Conservation (phyloP, 2,797 vertebrate genomes). For the Pipistrellus kuhlii region DNA sequence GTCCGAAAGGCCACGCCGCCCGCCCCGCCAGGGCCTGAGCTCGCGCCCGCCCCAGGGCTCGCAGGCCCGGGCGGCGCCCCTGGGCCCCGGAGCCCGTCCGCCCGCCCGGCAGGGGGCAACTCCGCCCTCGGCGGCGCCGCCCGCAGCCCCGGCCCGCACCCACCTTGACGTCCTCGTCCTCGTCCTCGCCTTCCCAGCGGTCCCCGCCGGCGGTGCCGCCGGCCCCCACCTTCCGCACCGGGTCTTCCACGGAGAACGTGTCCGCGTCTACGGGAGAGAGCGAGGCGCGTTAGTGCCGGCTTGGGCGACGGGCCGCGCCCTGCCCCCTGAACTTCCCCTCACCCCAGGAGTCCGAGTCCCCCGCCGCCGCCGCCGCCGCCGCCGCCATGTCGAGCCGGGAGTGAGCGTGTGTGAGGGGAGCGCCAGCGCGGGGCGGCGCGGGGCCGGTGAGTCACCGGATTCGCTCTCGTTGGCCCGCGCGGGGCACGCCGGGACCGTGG, state of each 20-base stretch:
- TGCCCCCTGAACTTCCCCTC: slow-evolving; percentile 82
- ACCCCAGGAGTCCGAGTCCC: slow-evolving; percentile 94
- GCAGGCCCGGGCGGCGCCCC: slow-evolving; percentile 45
- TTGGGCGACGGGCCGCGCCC: not conserved
- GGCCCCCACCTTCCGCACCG: slow-evolving; percentile 85
- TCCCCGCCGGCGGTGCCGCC: slow-evolving; percentile 89
- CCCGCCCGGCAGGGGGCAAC: not conserved
- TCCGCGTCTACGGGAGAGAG: slow-evolving; percentile 91
- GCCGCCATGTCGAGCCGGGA: slow-evolving; percentile 82
- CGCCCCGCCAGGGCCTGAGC: not conserved
- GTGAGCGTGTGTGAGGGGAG: slow-evolving; percentile 61
- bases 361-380: slow-evolving; percentile 87
- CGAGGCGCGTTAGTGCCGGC: slow-evolving; percentile 47
- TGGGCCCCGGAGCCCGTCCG: not conserved
- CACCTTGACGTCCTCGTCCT: slow-evolving; percentile 96
- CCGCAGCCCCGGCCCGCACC: slow-evolving; percentile 34
- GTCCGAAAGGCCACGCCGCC: not conserved
- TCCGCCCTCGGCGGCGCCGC: not conserved
- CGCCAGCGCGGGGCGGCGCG: slow-evolving; percentile 27
- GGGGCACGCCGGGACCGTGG: slow-evolving; percentile 80
- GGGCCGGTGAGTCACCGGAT: slow-evolving; percentile 75
- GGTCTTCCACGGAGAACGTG: slow-evolving; percentile 92
- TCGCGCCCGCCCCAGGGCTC: not conserved
- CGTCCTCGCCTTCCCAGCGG: slow-evolving; percentile 94
- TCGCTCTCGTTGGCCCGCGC: slow-evolving; percentile 71